Evolutionary conservation across 2,113 vertebrate species (phyloP).

Genomic region (Noturus placidus): DNA sequence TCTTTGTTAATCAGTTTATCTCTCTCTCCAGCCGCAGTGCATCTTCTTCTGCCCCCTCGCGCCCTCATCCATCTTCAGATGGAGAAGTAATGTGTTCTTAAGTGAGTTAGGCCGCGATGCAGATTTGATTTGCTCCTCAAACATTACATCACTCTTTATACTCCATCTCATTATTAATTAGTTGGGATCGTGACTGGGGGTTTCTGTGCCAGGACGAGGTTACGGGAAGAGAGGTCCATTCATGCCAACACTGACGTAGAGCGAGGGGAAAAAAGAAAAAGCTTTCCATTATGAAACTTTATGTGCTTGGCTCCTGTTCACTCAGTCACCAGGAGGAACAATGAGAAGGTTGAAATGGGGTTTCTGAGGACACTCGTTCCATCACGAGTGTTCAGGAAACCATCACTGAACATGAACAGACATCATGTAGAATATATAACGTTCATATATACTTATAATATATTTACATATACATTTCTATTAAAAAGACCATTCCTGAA

Average conservation of each 20-base stretch:
- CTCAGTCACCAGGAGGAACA: neutral
- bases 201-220: slow-evolving; percentile 39
- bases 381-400: neutral
- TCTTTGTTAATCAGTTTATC: slow-evolving; percentile 72
- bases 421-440: neutral
- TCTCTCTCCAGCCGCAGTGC: slow-evolving; percentile 53
- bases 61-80: slow-evolving; percentile 50
- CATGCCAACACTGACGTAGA: slow-evolving; percentile 18
- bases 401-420: neutral
- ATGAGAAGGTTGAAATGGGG: neutral
- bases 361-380: neutral
- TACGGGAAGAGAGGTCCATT: slow-evolving; percentile 44
- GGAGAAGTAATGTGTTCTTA: slow-evolving; percentile 62
- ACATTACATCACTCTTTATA: slow-evolving; percentile 65
- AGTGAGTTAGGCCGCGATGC: slow-evolving; percentile 58
- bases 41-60: slow-evolving; percentile 45
- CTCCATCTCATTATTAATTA: slow-evolving; percentile 59
- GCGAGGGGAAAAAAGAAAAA: neutral
- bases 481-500: neutral
- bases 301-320: neutral
- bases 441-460: neutral
- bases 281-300: slow-evolving; percentile 16
- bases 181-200: slow-evolving; percentile 39
- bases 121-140: slow-evolving; percentile 59
- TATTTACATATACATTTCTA: neutral